Evolutionary conservation across 2,113 vertebrate genomes (phyloP), one percentile per base, ranked within the genome.

Genomic region (Struthio camelus): DNA sequence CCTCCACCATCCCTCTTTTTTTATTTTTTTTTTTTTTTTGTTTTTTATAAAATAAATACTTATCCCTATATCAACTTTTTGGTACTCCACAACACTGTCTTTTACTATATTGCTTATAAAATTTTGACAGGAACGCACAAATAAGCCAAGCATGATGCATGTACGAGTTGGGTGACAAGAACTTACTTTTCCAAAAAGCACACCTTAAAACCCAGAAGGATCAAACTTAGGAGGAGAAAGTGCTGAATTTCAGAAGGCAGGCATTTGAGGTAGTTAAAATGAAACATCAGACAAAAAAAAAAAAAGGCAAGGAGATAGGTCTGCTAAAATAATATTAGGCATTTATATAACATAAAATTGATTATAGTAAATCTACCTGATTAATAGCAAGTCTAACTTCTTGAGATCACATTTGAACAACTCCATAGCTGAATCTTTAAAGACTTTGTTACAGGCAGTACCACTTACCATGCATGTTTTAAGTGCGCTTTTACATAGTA

Each of bases 21-120:
- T 13, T 12, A 5, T 14, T 4, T 10, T 3, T 0, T 9, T 14
- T 4, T 34, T 42, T 38, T 28, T 38, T 62, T 70, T 5, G 3
- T 4, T 14, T 6, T 27, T 1, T 64, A 3, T 8, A 53, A 80
- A 73, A 34, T 19, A 48, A 94, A 84, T 25, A 67, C 34, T 87
- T 72, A 9, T 85, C 34, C 24, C 42, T 58, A 6, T n/a, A 46
- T 2, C 46, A 75, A 11, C 7, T 59, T 82, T 89, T 46, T 75
- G 23, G 88, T 71, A 61, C 16, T 67, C 38, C 71, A 46, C 22
- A 79, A 30, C 34, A 40, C 14, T 25, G 51, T 27, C 14, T 30
- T 28, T 36, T 30, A 48, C 23, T 18, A 4, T 34, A 10, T 4
- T 54, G 61, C 50, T 76, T 85, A 66, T 4, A 58, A 77, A 86